These are phyloP conservation scores for Antheraea mylitta DNA, from an alignment of 1,140 invertebrate genomes.

Conservation along the genomic window DNA sequence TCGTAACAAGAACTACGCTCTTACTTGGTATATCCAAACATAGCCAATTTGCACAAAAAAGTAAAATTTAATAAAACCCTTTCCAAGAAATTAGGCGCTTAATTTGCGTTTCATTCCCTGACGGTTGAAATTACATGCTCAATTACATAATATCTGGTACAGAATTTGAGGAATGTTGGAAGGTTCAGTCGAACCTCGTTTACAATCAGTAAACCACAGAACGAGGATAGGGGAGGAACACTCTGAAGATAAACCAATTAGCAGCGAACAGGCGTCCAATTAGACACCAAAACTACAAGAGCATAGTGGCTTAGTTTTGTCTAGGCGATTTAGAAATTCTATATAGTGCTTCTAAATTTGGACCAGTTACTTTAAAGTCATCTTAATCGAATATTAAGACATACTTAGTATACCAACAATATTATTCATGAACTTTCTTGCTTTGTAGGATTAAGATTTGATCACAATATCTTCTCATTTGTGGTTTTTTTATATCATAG, in stretches of 20 bases:
- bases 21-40: not conserved
- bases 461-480: too few species aligned
- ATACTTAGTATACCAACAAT: too few species aligned
- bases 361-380: not conserved
- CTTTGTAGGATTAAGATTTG: too few species aligned
- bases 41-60: not conserved
- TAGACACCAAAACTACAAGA: conserved; percentile 29
- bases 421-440: too few species aligned
- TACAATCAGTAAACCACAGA: conserved; percentile 29
- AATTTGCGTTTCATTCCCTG: not conserved
- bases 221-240: conserved; percentile 17
- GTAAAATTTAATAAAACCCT: not conserved
- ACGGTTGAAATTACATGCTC: conserved; percentile 17
- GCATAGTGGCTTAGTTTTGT: not conserved
- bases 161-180: conserved; percentile 19
- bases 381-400: not conserved
- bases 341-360: not conserved
- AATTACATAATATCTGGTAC: conserved; percentile 15
- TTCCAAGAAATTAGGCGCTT: conserved; percentile 4
- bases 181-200: conserved; percentile 9
- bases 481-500: too few species aligned
- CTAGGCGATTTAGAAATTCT: conserved; percentile 6
- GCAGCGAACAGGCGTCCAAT: conserved; percentile 26
- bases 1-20: too few species aligned
- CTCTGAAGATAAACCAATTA: conserved; percentile 29